These are phyloP conservation scores for Agelas oroides DNA, from an alignment of 37 sponge, comb jelly and placozoan genomes.

Conservation along the genomic window DNA sequence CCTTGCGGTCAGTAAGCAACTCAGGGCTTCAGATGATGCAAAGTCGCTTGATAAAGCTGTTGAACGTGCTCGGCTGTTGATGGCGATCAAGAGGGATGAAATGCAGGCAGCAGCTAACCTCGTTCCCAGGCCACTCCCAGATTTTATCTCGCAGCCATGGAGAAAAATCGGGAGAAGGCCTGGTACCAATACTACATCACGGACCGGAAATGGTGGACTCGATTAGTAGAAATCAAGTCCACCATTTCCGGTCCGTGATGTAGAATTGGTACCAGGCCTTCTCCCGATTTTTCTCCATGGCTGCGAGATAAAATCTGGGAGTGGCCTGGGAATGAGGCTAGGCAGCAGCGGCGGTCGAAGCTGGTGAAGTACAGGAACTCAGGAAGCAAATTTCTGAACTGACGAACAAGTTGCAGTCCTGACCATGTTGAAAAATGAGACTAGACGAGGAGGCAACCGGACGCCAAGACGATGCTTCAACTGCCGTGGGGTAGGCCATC, in stretches of 20 bases:
- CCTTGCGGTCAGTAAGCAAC: conserved; percentile 15
- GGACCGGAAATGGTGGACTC: too few species aligned
- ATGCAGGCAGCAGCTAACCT: too few species aligned
- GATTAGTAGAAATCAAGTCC: too few species aligned
- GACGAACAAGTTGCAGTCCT: conserved; percentile 56
- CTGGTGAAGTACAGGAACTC: not conserved
- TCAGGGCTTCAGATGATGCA: conserved; percentile 34
- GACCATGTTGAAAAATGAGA: not conserved
- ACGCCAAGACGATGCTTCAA: not conserved
- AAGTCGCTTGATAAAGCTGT: conserved; percentile 13
- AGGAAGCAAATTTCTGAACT: conserved; percentile 16
- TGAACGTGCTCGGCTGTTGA: conserved; percentile 26
- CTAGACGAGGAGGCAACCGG: not conserved
- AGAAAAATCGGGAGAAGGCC: too few species aligned
- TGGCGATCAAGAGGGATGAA: conserved; percentile 11
- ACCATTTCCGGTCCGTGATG: too few species aligned
- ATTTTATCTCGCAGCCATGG: too few species aligned
- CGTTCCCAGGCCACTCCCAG: too few species aligned
- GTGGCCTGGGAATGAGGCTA: too few species aligned
- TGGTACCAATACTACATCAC: too few species aligned
- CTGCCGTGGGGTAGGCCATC: conserved; percentile 21
- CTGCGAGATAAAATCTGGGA: too few species aligned
- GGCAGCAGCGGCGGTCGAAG: conserved; percentile 8
- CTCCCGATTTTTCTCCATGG: too few species aligned
- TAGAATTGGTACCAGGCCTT: too few species aligned